Percentiles rank a stretch among this genome's conserved stretches.
Evolutionary conservation across 30 jellyfish, hydroid and myxozoan genomes (phyloP).

Genomic region (Clytia hemisphaerica): DNA sequence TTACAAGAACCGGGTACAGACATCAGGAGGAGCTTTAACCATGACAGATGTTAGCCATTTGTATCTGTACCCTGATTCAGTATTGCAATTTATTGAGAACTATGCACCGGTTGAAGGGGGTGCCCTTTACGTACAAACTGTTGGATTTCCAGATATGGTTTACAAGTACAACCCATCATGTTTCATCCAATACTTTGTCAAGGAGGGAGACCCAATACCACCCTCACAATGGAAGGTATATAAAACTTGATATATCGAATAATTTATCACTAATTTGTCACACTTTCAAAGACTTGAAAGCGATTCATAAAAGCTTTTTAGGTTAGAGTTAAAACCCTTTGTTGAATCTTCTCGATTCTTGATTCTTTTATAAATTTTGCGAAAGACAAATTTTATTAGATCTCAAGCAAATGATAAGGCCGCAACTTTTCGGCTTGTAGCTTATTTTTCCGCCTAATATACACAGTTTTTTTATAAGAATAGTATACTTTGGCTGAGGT

Average conservation of each 20-base stretch:
- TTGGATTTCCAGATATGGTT: slow-evolving; percentile 74
- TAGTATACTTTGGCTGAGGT: too few species aligned
- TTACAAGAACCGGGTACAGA: slow-evolving; percentile 20
- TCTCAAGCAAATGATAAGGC: neutral
- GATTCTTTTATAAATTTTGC: too few species aligned
- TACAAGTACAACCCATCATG: slow-evolving; percentile 73
- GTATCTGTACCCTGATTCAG: slow-evolving; percentile 36
- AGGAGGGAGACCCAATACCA: slow-evolving; percentile 34
- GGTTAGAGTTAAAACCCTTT: too few species aligned
- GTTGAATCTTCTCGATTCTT: too few species aligned
- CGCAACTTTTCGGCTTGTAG: neutral
- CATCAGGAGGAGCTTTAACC: slow-evolving; percentile 76
- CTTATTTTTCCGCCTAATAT: neutral
- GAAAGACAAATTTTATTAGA: too few species aligned
- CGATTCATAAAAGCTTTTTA: too few species aligned
- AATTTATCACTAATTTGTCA: too few species aligned
- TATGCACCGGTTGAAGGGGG: slow-evolving; percentile 69
- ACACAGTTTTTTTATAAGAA: too few species aligned
- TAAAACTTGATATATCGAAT: too few species aligned
- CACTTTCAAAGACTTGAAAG: too few species aligned
- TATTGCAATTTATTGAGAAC: slow-evolving; percentile 40
- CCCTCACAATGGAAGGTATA: slow-evolving; percentile 82
- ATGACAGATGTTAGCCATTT: slow-evolving; percentile 73
- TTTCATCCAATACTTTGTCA: slow-evolving; percentile 63
- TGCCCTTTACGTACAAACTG: slow-evolving; percentile 47